Evolutionary conservation across 1,140 invertebrate species (phyloP), one percentile per base, ranked within the genome.

Genomic region (Drosophila ambigua): DNA sequence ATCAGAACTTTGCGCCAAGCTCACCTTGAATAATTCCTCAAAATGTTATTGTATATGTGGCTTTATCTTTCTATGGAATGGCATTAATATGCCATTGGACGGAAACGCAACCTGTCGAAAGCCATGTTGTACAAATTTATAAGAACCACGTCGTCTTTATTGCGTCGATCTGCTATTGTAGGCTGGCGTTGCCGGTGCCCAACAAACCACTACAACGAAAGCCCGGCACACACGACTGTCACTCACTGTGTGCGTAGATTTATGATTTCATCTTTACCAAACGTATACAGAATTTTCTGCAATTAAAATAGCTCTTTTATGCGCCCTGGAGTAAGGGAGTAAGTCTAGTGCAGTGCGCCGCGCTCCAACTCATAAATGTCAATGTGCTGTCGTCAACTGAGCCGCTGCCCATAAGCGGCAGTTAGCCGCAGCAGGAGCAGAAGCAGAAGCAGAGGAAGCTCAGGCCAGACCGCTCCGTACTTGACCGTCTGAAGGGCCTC

Each of bases 311-410:
- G 52, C 51, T 23, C n/a, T 50, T 45, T 51, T 23, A 11, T 48
- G 35, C 44, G 23, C 35, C 43, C 23, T 59, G 51, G 9, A 57
- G 58, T 31, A 26, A 57, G 58, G 20, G 20, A 26, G 35, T 44
- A 8, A 39, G 49, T 52, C 39, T 51, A 54, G 13, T n/a, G 44
- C 44, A 46, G 41, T 59, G 28, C 61, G 39, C 55, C 46, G 61
- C 26, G 53, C 69, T 59, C 49, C 60, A 43, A 45, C 75, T 82
- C 75, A 82, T 82, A 88, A 87, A 87, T 72, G 64, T 88, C 61
- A 73, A 71, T 35, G 55, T 46, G 62, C 49, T 54, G 59, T 78
- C 71, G 52, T 67, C 73, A 68, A 61, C 54, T 75, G 66, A 28
- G 55, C 58, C 20, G 48, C 58, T 74, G 59, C 26, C 68, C 82